These are phyloP conservation scores for Gallinago nigripennis DNA, from an alignment of 2,797 vertebrate species.

Conservation along the genomic window DNA sequence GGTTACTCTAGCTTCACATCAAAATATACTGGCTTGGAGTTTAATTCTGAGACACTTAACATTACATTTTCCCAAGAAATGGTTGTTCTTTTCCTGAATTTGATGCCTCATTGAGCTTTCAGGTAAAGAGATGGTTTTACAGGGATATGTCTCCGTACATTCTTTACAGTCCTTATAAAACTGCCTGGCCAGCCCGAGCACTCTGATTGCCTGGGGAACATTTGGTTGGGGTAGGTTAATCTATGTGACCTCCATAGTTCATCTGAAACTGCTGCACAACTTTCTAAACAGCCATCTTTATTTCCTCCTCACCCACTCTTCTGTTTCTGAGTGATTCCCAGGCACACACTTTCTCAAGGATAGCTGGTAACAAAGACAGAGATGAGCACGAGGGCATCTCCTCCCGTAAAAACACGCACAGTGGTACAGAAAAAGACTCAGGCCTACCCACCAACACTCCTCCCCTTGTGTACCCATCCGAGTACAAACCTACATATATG, in stretches of 20 bases:
- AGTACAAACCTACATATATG: background rate
- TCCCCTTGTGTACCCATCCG: background rate
- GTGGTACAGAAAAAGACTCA: background rate
- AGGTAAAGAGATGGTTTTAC: slow-evolving; percentile 48
- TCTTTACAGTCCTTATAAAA: slow-evolving; percentile 66
- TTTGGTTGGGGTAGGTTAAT: slow-evolving; percentile 59
- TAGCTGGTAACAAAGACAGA: background rate
- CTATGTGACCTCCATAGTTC: slow-evolving; percentile 52
- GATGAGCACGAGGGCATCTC: background rate
- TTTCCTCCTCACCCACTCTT: background rate
- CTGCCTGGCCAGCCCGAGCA: background rate
- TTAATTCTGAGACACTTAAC: slow-evolving; percentile 51
- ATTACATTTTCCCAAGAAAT: slow-evolving; percentile 50
- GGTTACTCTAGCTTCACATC: background rate
- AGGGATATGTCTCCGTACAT: slow-evolving; percentile 22
- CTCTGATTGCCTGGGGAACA: slow-evolving; percentile 44
- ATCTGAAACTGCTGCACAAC: slow-evolving; percentile 40
- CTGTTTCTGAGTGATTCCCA: background rate
- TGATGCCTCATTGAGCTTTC: slow-evolving; percentile 47
- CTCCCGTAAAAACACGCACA: background rate
- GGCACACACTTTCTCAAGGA: background rate
- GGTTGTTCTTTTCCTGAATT: slow-evolving; percentile 27
- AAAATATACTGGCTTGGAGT: slow-evolving; percentile 17
- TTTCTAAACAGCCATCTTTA: slow-evolving; percentile 40
- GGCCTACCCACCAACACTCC: background rate